Conservation (phyloP, 2,113 vertebrate species). For the Myocastor coypus region DNA sequence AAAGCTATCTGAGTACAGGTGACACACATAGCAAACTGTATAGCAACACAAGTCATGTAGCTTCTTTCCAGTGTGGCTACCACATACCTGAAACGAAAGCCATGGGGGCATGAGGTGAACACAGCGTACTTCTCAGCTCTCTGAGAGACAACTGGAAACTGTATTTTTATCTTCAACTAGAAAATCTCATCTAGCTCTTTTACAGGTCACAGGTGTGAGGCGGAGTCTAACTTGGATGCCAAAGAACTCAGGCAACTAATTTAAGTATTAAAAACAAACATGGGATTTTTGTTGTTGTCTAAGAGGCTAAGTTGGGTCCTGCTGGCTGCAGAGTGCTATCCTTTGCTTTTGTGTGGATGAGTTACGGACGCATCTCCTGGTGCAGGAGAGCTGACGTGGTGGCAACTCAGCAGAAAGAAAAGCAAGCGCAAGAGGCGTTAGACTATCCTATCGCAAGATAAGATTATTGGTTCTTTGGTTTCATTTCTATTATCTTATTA, state of each 20-base stretch:
- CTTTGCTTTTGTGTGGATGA: neutral
- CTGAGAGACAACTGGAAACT: neutral
- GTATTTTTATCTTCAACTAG: neutral
- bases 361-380: neutral
- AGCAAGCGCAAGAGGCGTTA: neutral
- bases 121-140: neutral
- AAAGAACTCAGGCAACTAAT: neutral
- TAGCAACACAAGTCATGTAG: neutral
- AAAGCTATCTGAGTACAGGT: neutral
- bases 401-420: neutral
- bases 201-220: neutral
- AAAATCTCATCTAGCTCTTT: neutral
- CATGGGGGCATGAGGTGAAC: too few relatives aligned
- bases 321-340: neutral
- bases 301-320: neutral
- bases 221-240: neutral
- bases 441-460: neutral
- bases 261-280: slow-evolving; percentile 33
- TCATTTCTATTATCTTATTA: neutral
- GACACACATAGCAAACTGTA: neutral
- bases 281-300: neutral
- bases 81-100: neutral
- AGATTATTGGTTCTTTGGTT: neutral
- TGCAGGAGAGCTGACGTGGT: neutral
- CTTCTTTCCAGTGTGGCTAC: neutral